Base-by-base conservation (phyloP, 2,797 vertebrate genomes). In the Rhyacichthys aspro region DNA sequence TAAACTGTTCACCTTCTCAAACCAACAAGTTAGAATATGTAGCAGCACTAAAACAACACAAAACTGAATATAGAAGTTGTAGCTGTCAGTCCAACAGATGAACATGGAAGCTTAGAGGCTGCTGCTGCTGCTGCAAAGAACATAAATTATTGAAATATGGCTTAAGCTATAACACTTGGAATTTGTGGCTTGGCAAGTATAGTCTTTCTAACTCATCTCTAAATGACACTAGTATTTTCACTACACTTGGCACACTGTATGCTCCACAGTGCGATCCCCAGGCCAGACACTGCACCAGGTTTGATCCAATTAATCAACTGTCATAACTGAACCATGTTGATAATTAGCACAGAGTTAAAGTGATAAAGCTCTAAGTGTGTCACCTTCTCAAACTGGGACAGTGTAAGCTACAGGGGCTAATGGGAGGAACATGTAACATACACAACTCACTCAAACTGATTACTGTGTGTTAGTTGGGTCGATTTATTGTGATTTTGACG, bases 331-430 rank as follows among this genome's bases (percentile, higher is more conserved):
- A 64, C 54, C 62, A 41, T 54, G 59, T 62, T 75, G 72, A 81
- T 86, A 86, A 88, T 83, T 89, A 78, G 82, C 46, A 39, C 75
- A 72, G 73, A 69, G 62, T 52, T 76, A 72, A 70, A 23, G 72
- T 69, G 78, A 78, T 83, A 63, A 67, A 53, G 74, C 77, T 81
- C 49, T 82, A 90, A 89, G 76, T 88, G 80, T 90, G 88, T 88
- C 87, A 90, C 84, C 88, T 86, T 89, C 70, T 65, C 77, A 74
- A 91, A 88, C 38, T 88, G 72, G 86, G 86, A 74, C 87, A 82
- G 67, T 56, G 63, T 54, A 53, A 81, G 70, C 84, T 75, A 69
- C 69, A 67, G 67, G 60, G 67, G 52, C 75, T 76, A 67, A 80
- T 76, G 72, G 61, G n/a, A 33, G 10, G 74, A 70, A 74, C 69